Percentiles rank a stretch among this genome's conserved stretches.
These are phyloP conservation scores for Scotopteryx bipunctaria DNA, from an alignment of 2,888 invertebrate genomes.

Conservation along the genomic window DNA sequence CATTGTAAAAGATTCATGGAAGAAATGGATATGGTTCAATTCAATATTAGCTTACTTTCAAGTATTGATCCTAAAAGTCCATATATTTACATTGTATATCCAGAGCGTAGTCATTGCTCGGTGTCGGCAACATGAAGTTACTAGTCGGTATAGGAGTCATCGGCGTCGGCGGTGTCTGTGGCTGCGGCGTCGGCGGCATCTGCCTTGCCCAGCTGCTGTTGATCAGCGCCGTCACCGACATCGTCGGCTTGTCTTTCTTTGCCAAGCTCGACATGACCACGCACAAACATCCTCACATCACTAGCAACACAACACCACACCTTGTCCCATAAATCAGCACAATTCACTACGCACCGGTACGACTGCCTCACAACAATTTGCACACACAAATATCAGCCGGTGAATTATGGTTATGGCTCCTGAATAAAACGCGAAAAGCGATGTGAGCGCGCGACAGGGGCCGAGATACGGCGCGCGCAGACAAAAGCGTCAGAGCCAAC, in stretches of 20 bases:
- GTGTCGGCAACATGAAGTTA: conserved; percentile 61
- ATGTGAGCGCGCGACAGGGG: conserved; percentile 45
- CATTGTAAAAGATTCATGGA: no score
- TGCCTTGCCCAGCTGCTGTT: conserved; percentile 85
- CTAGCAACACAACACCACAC: conserved; percentile 63
- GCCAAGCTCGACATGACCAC: conserved; percentile 85
- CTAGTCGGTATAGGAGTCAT: conserved; percentile 50
- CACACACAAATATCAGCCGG: conserved; percentile 44
- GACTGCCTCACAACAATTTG: conserved; percentile 53
- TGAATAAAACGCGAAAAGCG: conserved; percentile 51
- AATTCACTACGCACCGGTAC: conserved; percentile 49
- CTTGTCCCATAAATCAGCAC: conserved; percentile 48
- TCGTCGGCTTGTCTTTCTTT: conserved; percentile 94
- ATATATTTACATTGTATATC: conserved; percentile 79
- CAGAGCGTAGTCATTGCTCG: conserved; percentile 71
- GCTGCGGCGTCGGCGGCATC: conserved; percentile 59
- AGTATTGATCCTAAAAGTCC: neutral
- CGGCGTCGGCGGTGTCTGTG: conserved; percentile 52
- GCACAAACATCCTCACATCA: conserved; percentile 79
- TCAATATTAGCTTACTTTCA: neutral
- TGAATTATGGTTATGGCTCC: conserved; percentile 50
- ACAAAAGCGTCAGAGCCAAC: conserved; percentile 55
- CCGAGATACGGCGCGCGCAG: conserved; percentile 49
- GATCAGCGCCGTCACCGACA: conserved; percentile 93
- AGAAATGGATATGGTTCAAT: no score